Base-by-base conservation (phyloP, 2,888 invertebrate species). In the Spilosoma lubricipeda region DNA sequence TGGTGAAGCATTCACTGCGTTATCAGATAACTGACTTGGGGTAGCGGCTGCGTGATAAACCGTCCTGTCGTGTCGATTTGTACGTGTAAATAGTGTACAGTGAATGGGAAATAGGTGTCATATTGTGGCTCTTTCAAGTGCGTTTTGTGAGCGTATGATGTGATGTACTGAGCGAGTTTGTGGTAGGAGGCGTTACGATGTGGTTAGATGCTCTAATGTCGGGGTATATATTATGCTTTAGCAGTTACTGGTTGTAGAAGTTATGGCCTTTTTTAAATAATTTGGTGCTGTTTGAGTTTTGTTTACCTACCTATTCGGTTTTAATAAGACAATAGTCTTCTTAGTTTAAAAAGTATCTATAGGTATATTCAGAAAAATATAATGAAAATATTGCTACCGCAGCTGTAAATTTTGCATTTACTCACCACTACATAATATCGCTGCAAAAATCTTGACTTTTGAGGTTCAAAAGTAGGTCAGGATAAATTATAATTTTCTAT, bases 1-100 rank as follows among this genome's bases (percentile, higher is more conserved):
- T 93, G 83, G 91, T 86, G 86, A 90, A 86, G 92, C 90, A 94
- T 95, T 95, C 95, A 94, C 82, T 78, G 85, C 87, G 89, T 93
- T 95, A 95, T 95, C 95, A 91, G 95, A 95, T 95, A 95, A 92
- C 90, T 83, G 85, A 85, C 89, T 91, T 93, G 93, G 94, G 95
- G 95, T 93, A 85, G 85, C 94, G 93, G 91, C 90, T 90, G 83
- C 82, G 82, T 93, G 93, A 94, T 94, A 94, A 92, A 93, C 89
- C 90, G 91, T 88, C 92, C 64, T 71, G 92, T 93, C 94, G 88
- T 92, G 93, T 93, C 94, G 93, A 94, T 93, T 94, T 90, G 93
- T 91, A 92, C 90, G 90, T 90, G 92, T 91, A 92, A 93, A 93
- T 94, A 92, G 89, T 88, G 89, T 84, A 89, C 92, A 91, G 91